Conservation (phyloP, 2,113 vertebrate species). For the Atrichornis clamosus region DNA sequence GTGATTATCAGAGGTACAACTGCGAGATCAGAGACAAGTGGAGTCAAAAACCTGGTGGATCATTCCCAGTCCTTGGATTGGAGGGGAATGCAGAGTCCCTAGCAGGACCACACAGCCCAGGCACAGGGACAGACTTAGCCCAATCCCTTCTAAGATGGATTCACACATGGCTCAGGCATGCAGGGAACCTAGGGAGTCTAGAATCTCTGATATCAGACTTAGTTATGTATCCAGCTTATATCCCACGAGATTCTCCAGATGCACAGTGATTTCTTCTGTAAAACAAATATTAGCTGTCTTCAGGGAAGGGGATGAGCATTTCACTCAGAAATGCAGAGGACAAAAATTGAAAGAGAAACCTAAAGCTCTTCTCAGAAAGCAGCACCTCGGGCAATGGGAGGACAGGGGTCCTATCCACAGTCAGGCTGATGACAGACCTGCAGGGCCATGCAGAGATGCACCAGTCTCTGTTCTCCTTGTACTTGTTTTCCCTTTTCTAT, state of each 20-base stretch:
- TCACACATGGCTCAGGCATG: neutral
- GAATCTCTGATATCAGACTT: neutral
- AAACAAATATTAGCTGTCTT: neutral
- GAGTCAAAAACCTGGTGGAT: neutral
- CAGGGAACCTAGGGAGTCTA: neutral
- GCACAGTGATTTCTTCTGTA: neutral
- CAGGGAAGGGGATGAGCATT: neutral
- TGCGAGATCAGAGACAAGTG: neutral
- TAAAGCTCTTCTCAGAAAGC: neutral
- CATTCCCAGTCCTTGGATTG: neutral
- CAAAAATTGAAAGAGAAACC: neutral
- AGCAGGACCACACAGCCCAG: neutral
- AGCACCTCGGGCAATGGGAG: neutral
- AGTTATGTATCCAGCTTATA: fast-evolving
- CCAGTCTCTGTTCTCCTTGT: neutral
- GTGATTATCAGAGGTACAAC: neutral
- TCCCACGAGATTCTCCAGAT: neutral
- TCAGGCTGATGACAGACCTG: neutral
- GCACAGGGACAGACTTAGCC: neutral
- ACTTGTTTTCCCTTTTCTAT: neutral
- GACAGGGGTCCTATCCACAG: fast-evolving
- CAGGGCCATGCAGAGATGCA: neutral
- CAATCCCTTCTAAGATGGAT: neutral
- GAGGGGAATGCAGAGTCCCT: neutral
- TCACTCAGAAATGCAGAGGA: neutral